Base-by-base conservation (phyloP, 2,797 vertebrate genomes). In the Pteropus rufus region DNA sequence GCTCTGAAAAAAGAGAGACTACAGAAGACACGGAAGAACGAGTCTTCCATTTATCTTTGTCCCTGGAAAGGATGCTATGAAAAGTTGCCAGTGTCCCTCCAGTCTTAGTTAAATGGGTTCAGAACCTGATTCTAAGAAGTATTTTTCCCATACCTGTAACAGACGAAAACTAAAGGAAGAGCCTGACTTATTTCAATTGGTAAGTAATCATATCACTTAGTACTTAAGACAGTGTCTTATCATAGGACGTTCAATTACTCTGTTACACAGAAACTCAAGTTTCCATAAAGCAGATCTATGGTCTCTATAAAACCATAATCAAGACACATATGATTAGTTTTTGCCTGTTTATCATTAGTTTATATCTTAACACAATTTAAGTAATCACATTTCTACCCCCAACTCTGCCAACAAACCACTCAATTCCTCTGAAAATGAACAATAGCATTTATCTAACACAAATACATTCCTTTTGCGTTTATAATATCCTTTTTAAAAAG, bases 161-260 rank as follows among this genome's bases (percentile, higher is more conserved):
- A 83, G 21, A 93, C 81, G 56, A 93, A 90, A 93, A 95, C 77
- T 80, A 60, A 95, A 95, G 67, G 69, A 89, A 94, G 54, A 84
- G 36, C 16, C n/a, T 72, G 5, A 89, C 16, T 85, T 88, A 85
- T 90, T 94, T 92, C n/a, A 72, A 1, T 21, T 88, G 49, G 41
- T 75, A 95, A 87, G 58, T 73, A 91, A 91, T 89, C 18, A 70
- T 24, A 91, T 44, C 39, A 92, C 56, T 84, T 85, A 84, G 77
- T 94, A 62, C 41, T 72, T 41, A 89, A 89, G 46, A 62, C 12
- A 70, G n/a, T 88, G 79, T 93, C 84, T 92, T 91, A 92, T 80
- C 73, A 83, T 1, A 88, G 39, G 79, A 31, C 52, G 36, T 89
- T 89, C 70, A 67, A 52, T 81, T 70, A 89, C 49, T 76, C 12